These are phyloP conservation scores for Muschampia plurimacula DNA, from an alignment of 2,888 invertebrate species.

Conservation along the genomic window DNA sequence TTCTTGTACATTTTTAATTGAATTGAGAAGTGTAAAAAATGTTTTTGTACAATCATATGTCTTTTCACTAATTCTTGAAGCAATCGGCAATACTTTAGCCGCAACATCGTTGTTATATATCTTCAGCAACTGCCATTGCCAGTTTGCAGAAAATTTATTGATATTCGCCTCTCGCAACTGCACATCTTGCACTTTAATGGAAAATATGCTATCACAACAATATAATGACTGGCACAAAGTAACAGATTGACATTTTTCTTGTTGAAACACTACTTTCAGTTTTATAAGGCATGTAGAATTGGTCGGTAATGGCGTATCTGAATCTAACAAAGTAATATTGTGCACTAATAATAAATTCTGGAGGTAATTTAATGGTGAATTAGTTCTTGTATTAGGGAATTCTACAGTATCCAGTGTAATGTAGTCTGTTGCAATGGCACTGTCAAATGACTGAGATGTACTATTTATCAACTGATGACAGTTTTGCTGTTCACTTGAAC, in stretches of 20 bases:
- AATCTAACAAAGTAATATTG: conserved; percentile 59
- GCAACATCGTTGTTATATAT: conserved; percentile 61
- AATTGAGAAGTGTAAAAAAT: conserved; percentile 63
- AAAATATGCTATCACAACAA: conserved; percentile 57
- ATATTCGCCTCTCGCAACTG: conserved; percentile 58
- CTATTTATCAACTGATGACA: not conserved
- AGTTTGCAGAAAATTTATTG: conserved; percentile 61
- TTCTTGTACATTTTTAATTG: conserved; percentile 6
- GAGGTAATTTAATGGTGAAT: conserved; percentile 68
- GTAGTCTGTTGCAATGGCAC: conserved; percentile 30
- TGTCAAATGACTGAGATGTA: not conserved
- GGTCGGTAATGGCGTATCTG: conserved; percentile 45
- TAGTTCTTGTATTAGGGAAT: conserved; percentile 68
- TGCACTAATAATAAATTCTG: conserved; percentile 62
- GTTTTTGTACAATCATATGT: conserved; percentile 52
- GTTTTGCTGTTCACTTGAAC: conserved; percentile 9
- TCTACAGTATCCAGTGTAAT: conserved; percentile 65
- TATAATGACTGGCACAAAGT: conserved; percentile 61
- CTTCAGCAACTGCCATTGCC: conserved; percentile 80
- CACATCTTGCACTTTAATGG: conserved; percentile 62
- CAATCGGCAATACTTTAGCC: conserved; percentile 57
- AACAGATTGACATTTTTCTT: conserved; percentile 58
- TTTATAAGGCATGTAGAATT: conserved; percentile 62
- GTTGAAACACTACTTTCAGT: conserved; percentile 68
- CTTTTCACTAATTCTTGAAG: conserved; percentile 55